These are phyloP conservation scores for Diplosoma virens DNA, from an alignment of 23 tunicate species.

Conservation along the genomic window DNA sequence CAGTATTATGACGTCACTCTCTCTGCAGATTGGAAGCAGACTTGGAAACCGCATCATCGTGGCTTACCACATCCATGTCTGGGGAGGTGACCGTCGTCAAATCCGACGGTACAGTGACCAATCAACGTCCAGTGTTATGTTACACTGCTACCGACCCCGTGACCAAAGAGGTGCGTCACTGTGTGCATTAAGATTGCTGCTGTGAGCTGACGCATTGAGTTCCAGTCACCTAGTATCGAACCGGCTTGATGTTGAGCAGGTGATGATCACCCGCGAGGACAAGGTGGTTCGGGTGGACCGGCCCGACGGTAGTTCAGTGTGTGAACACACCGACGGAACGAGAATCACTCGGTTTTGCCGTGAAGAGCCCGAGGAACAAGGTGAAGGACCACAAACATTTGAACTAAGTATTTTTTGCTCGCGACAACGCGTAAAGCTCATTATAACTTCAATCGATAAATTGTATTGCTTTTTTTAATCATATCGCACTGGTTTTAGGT, in stretches of 20 bases:
- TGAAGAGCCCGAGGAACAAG: slow-evolving; percentile 66
- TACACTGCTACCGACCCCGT: slow-evolving; percentile 91
- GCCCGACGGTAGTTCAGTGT: slow-evolving; percentile 69
- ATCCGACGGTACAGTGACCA: slow-evolving; percentile 23
- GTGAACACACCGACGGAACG: slow-evolving; percentile 89
- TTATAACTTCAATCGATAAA: no score
- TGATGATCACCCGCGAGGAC: slow-evolving; percentile 71
- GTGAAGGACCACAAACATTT: no score
- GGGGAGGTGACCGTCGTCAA: slow-evolving; percentile 67
- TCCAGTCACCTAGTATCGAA: no score
- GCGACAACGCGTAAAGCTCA: no score
- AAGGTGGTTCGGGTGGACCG: slow-evolving; percentile 72
- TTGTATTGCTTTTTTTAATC: no score
- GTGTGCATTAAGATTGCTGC: background rate
- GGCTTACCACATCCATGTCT: slow-evolving; percentile 63
- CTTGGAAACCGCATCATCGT: slow-evolving; percentile 58
- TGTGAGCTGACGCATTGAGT: no score
- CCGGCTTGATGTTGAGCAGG: slow-evolving; percentile 19
- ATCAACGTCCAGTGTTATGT: slow-evolving; percentile 48
- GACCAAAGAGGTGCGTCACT: slow-evolving; percentile 65
- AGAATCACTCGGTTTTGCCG: slow-evolving; percentile 66
- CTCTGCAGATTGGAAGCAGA: slow-evolving; percentile 64
- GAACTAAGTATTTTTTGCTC: no score
- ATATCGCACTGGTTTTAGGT: no score
- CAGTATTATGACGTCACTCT: no score